These are phyloP conservation scores for Cotesia typhae DNA, from an alignment of 1,140 invertebrate genomes.

Conservation along the genomic window DNA sequence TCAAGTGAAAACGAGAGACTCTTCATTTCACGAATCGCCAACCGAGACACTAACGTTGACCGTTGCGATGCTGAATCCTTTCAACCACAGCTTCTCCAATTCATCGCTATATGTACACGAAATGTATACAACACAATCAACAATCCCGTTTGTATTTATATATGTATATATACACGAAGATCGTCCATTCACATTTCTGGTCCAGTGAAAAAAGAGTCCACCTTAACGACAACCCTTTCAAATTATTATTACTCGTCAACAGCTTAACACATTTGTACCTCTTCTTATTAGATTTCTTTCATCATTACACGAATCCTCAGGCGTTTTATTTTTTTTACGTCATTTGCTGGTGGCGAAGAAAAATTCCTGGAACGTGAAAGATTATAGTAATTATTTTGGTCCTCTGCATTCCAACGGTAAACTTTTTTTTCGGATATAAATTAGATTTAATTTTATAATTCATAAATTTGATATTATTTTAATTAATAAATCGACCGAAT, in stretches of 20 bases:
- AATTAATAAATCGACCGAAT: too few species aligned
- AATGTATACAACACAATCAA: not conserved
- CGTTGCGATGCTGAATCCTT: conserved; percentile 9
- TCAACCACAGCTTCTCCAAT: conserved; percentile 6
- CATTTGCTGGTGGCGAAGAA: not conserved
- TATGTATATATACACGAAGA: not conserved
- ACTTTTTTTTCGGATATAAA: not conserved
- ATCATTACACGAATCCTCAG: not conserved
- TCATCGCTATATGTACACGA: not conserved
- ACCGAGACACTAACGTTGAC: too few species aligned
- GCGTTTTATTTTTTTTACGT: not conserved
- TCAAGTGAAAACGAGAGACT: too few species aligned
- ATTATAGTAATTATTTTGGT: conserved; percentile 24
- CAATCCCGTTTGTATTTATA: not conserved
- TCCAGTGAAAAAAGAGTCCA: conserved; percentile 6
- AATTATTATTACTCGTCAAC: conserved; percentile 2
- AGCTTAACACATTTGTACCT: not conserved
- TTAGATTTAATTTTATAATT: not conserved
- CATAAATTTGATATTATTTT: too few species aligned
- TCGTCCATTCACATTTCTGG: not conserved
- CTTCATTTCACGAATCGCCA: not conserved
- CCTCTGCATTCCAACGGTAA: conserved; percentile 20
- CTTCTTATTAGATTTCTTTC: not conserved
- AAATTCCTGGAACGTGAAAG: not conserved
- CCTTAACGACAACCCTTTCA: conserved; percentile 10